Conservation (phyloP, 35 echinoderm and acorn worm genomes). For the Anneissia japonica region DNA sequence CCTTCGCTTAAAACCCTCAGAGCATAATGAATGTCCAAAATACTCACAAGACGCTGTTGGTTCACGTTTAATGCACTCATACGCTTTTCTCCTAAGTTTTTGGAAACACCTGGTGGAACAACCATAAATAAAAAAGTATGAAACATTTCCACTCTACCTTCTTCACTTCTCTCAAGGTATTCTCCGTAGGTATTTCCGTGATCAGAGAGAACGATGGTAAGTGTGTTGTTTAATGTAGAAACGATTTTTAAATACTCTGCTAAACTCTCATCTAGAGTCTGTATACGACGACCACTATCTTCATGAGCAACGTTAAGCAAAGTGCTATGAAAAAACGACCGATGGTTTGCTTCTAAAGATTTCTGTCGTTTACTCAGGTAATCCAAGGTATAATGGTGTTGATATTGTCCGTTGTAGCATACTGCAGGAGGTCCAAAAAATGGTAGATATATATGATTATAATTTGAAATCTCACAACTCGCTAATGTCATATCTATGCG, state of each 20-base stretch:
- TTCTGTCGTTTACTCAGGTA: slow-evolving; percentile 52
- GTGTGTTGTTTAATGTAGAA: slow-evolving; percentile 37
- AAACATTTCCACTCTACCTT: slow-evolving; percentile 72
- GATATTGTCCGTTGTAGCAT: slow-evolving; percentile 69
- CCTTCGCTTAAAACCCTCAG: slow-evolving; percentile 32
- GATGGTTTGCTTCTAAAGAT: not conserved
- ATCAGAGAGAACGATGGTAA: slow-evolving; percentile 71
- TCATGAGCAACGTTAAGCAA: slow-evolving; percentile 63
- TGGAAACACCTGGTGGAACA: slow-evolving; percentile 21
- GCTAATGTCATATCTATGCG: slow-evolving; percentile 48
- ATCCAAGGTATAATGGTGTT: slow-evolving; percentile 60
- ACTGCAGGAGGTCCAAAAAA: slow-evolving; percentile 49
- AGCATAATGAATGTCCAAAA: slow-evolving; percentile 67
- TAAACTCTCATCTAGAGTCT: slow-evolving; percentile 50
- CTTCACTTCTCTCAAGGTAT: slow-evolving; percentile 37
- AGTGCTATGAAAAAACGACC: slow-evolving; percentile 58
- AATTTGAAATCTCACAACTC: slow-evolving; percentile 62
- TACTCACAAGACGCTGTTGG: slow-evolving; percentile 56
- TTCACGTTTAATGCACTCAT: slow-evolving; percentile 32
- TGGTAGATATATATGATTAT: slow-evolving; percentile 55
- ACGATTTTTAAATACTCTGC: slow-evolving; percentile 49
- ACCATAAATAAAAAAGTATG: slow-evolving; percentile 65
- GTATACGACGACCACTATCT: slow-evolving; percentile 47
- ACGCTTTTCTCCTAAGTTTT: slow-evolving; percentile 8
- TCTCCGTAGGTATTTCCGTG: slow-evolving; percentile 75